A percentile compares a stretch with the other conserved stretches of the same genome.
Conservation (phyloP, 1,140 invertebrate genomes). For the Rhynchophorus ferrugineus region DNA sequence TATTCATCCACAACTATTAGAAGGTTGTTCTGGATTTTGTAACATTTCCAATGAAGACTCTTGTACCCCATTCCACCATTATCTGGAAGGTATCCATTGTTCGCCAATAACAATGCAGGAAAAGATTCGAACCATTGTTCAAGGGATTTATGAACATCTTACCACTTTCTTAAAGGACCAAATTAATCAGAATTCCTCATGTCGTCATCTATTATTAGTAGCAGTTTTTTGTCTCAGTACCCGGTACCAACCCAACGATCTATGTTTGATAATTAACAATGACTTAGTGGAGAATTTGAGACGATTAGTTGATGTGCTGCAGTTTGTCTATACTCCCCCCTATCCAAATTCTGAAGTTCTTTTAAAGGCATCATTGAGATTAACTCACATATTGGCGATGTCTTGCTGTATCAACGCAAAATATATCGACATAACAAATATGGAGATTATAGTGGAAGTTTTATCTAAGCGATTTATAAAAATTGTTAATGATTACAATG, state of each 20-base stretch:
- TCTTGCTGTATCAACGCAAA: slow-evolving; percentile 46
- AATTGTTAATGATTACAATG: slow-evolving; percentile 19
- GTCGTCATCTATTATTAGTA: slow-evolving; percentile 39
- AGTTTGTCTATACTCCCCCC: neutral
- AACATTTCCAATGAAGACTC: slow-evolving; percentile 37
- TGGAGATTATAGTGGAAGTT: slow-evolving; percentile 32
- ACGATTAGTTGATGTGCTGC: slow-evolving; percentile 38
- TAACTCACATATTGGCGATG: slow-evolving; percentile 51
- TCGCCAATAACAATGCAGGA: slow-evolving; percentile 39
- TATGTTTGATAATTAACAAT: slow-evolving; percentile 51
- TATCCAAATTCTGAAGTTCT: slow-evolving; percentile 23
- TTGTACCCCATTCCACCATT: slow-evolving; percentile 42
- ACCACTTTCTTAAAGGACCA: slow-evolving; percentile 34
- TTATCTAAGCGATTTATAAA: slow-evolving; percentile 41
- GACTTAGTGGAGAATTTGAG: slow-evolving; percentile 48
- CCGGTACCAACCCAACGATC: slow-evolving; percentile 49
- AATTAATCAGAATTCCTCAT: slow-evolving; percentile 25
- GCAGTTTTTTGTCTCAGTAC: slow-evolving; percentile 53
- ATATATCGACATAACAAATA: slow-evolving; percentile 41
- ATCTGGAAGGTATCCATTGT: slow-evolving; percentile 45
- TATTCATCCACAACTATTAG: slow-evolving; percentile 51
- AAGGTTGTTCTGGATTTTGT: slow-evolving; percentile 53
- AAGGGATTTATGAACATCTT: slow-evolving; percentile 42
- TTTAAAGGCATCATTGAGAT: slow-evolving; percentile 40
- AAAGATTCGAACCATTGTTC: slow-evolving; percentile 42